Base-by-base conservation (phyloP, 2,888 invertebrate genomes). In the Agelastica alni region DNA sequence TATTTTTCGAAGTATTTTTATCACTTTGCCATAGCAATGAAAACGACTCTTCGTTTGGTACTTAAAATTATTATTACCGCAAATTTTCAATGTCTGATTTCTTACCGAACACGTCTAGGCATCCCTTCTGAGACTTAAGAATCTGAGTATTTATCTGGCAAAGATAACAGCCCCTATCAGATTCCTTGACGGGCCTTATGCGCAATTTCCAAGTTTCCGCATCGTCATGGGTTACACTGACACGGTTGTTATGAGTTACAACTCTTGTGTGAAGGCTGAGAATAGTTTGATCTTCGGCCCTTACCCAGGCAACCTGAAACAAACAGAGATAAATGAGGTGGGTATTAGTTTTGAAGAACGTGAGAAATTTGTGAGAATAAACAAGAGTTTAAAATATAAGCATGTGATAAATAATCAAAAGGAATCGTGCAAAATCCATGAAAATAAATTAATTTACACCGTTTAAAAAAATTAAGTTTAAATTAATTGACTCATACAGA, bases 271-370 rank as follows among this genome's bases (percentile, higher is more conserved):
- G 91, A 70, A 94, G 81, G 39, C 91, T 91, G 49, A 93, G 80
- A 30, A 93, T 88, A n/a, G 93, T 93, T 77, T 93, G 92, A 78
- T 93, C 93, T 73, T 93, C 92, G 6, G 90, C 91, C 65, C 91
- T 83, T 54, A 94, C 81, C 93, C 93, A 94, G 34, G 92, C 93
- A 52, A 93, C 91, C 93, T 93, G 80, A 2, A 75, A 73, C 51
- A 46, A 49, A 46, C 13, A 36, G 39, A 51, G 51, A 56, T 43
- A 47, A 51, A 56, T 56, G 43, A 32, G 56, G 51, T n/a, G n/a
- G n/a, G n/a, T 53, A 56, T 58, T 60, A 56, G 49, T 26, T 47
- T 42, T 39, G 32, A 22, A 39, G 20, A 51, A 55, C 57, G 54
- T 51, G 57, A 60, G 53, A 57, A 54, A 59, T 57, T 49, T 49